Evolutionary conservation across 92 coral and sea anemone species (phyloP).

Genomic region (Umimayanthus kanabou): DNA sequence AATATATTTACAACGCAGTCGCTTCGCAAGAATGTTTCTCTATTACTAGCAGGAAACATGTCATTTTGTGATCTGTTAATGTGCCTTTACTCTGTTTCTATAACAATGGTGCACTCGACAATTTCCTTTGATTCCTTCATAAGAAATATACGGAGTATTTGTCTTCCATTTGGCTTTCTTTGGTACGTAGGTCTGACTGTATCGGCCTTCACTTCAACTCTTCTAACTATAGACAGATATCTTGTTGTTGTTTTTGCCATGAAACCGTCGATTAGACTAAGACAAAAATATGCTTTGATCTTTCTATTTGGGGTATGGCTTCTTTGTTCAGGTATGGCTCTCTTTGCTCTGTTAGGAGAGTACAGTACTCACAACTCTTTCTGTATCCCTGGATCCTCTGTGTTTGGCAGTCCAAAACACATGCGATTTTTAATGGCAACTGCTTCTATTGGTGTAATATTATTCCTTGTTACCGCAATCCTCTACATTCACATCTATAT

Average conservation of each 20-base stretch:
- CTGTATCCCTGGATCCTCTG: constrained; percentile 76
- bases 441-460: constrained; percentile 49
- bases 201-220: constrained; percentile 54
- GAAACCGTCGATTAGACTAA: constrained; percentile 57
- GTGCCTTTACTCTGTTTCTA: constrained; percentile 15
- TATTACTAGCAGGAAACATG: constrained; percentile 18
- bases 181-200: constrained; percentile 61
- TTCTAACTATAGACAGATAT: constrained; percentile 71
- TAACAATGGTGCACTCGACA: neutral
- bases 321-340: constrained; percentile 53
- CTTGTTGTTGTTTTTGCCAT: constrained; percentile 63
- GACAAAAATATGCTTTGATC: constrained; percentile 29
- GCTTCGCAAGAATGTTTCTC: neutral
- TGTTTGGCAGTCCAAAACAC: constrained; percentile 53
- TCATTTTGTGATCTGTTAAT: neutral
- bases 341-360: constrained; percentile 55
- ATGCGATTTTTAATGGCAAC: constrained; percentile 61
- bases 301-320: constrained; percentile 48
- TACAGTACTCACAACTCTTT: constrained; percentile 73
- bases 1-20: neutral
- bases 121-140: constrained; percentile 42
- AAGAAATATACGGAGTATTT: neutral
- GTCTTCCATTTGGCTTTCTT: constrained; percentile 51
- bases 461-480: constrained; percentile 52
- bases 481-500: constrained; percentile 64